phyloP scores from a whole-genome alignment of 2,888 invertebrate species.

The Nebria brevicollis region DNA sequence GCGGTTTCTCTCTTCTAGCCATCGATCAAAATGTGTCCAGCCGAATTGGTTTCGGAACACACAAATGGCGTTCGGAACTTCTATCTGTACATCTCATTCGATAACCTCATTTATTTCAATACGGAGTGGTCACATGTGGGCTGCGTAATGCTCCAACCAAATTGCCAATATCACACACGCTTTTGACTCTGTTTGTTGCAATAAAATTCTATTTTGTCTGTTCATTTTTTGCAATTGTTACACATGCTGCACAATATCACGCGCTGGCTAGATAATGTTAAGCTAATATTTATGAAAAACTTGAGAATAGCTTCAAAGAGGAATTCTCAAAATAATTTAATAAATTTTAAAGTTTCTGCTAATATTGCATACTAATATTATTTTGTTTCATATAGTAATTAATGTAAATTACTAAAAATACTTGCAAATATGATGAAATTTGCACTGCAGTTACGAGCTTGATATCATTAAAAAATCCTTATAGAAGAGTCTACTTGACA shows the following conservation, averaged over 20 bases:
- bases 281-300: no score
- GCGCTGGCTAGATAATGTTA: no score
- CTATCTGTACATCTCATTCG: constrained; percentile 48
- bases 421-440: no score
- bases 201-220: constrained; percentile 24
- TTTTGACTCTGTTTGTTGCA: constrained; percentile 31
- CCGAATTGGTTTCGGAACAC: constrained; percentile 44
- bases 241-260: background rate
- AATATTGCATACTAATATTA: no score
- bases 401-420: no score
- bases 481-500: constrained; percentile 15
- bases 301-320: no score
- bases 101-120: constrained; percentile 52
- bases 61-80: constrained; percentile 41
- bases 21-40: constrained; percentile 43
- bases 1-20: constrained; percentile 31
- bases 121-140: constrained; percentile 50
- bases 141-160: constrained; percentile 49
- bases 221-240: background rate
- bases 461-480: constrained; percentile 33
- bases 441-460: no score
- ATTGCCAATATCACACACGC: constrained; percentile 48
- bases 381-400: no score
- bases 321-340: no score
- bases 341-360: no score